Base-by-base conservation (phyloP, 2,113 vertebrate species). In the Mixornis gularis region DNA sequence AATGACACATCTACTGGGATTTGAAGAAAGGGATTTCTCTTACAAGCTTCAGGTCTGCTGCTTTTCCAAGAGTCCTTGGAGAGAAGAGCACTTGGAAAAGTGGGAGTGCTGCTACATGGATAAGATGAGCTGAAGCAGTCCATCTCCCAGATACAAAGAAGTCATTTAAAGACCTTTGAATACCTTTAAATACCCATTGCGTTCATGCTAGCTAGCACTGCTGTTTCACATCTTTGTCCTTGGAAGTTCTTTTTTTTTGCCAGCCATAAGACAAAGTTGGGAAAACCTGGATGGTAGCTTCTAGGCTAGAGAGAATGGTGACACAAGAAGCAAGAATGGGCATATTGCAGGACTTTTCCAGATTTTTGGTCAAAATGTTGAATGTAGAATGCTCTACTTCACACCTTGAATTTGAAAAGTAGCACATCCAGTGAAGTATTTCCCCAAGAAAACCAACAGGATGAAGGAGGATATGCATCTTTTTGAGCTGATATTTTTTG, bases 181-280 rank as follows among this genome's bases (percentile, higher is more conserved):
- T 25, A 49, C 48, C 16, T 74, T 84, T 48, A n/a, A 34, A 51
- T 58, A 66, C 12, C 7, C 78, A 10, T 9, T 64, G 24, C 7
- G 16, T 55, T 92, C 12, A 24, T 62, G 26, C 5, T 59, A 62
- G 30, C 17, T 66, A 62, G n/a, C 17, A 4, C 56, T 70, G 24
- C 43, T 52, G 6, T 53, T 83, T 51, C 40, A 32, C 0, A 0
- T 53, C 10, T 91, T 87, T 41, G 16, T n/a, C 2, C 0, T 55
- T 68, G 21, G 26, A 36, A 56, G 7, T 43, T 6, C 4, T 63
- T 90, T 87, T 76, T 40, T 26, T 10, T 71, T 5, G 3, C 36
- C 13, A 69, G 21, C 22, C 29, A 3, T 41, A 83, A 56, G 24
- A 48, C 11, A 22, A 52, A 60, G 6, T 14, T 69, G n/a, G 63